Evolutionary conservation across 2,888 invertebrate genomes (phyloP).

Genomic region (Ischnura elegans): DNA sequence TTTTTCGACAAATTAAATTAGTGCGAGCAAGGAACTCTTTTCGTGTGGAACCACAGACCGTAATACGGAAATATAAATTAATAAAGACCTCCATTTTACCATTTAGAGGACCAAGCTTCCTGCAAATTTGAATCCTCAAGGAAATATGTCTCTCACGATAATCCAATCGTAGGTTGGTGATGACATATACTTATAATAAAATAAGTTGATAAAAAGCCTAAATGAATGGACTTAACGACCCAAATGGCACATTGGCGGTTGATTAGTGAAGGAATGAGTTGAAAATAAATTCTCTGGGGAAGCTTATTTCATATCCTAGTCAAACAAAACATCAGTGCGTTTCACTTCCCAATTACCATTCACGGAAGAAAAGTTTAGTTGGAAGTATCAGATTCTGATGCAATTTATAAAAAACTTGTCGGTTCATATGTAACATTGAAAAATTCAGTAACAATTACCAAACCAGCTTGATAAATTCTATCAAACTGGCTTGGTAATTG

Average conservation of each 20-base stretch:
- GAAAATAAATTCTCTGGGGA: too few species aligned
- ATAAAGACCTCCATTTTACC: not conserved
- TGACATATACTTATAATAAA: not conserved
- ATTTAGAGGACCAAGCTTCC: not conserved
- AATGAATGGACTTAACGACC: not conserved
- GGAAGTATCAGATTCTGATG: too few species aligned
- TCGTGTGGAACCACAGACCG: not conserved
- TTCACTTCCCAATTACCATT: too few species aligned
- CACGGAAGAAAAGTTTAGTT: too few species aligned
- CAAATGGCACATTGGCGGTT: not conserved
- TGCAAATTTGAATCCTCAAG: not conserved
- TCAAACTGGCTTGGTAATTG: too few species aligned
- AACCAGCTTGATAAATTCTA: too few species aligned
- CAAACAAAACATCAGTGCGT: too few species aligned
- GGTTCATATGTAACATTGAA: too few species aligned
- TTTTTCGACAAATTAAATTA: not conserved
- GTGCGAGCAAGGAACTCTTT: not conserved
- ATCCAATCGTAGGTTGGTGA: not conserved
- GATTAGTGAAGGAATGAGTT: not conserved
- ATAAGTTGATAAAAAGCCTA: not conserved
- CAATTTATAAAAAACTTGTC: too few species aligned
- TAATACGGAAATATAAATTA: not conserved
- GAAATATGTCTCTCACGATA: not conserved
- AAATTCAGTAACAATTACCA: too few species aligned
- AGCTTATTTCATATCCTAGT: too few species aligned